Evolutionary conservation across 2,113 vertebrate genomes (phyloP).

Genomic region (Pionites leucogaster): DNA sequence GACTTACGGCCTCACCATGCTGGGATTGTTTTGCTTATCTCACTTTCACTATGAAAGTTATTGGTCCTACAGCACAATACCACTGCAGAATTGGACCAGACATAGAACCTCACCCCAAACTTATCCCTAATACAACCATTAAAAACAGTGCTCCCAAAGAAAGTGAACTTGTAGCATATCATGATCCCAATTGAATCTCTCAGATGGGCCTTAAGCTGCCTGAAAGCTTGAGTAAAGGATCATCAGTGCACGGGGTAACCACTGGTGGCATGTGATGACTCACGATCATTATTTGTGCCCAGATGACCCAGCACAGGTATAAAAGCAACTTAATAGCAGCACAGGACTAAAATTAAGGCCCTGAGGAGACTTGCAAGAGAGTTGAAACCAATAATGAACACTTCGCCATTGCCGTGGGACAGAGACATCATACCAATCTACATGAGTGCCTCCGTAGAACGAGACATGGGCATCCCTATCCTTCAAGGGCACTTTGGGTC

Average conservation of each 20-base stretch:
- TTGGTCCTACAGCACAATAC: neutral
- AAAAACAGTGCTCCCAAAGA: neutral
- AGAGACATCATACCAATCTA: neutral
- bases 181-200: neutral
- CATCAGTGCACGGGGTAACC: neutral
- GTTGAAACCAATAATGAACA: neutral
- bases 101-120: neutral
- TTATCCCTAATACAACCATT: neutral
- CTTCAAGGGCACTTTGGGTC: neutral
- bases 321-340: neutral
- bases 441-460: accelerated
- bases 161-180: neutral
- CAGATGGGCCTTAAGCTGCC: neutral
- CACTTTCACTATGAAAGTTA: neutral
- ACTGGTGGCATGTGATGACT: neutral
- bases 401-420: neutral
- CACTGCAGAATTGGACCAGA: neutral
- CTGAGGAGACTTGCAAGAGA: neutral
- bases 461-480: neutral
- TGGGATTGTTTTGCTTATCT: neutral
- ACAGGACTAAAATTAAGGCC: neutral
- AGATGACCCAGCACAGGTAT: neutral
- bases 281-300: neutral
- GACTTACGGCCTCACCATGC: neutral
- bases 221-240: neutral